These are phyloP conservation scores for Petaurus breviceps DNA, from an alignment of 2,113 vertebrate species.

Conservation along the genomic window DNA sequence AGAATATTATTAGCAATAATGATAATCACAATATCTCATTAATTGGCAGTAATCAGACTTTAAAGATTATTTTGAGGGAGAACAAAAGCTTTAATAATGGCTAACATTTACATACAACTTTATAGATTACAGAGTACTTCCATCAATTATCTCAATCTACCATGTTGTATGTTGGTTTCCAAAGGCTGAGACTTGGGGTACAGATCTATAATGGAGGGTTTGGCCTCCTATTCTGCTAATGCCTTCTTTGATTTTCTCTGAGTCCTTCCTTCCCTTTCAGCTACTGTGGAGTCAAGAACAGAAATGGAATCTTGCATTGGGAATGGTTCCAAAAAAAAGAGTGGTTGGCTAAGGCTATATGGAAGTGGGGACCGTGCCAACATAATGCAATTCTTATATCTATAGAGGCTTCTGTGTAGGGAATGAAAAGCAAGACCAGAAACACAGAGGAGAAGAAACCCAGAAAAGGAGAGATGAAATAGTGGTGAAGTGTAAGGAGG, in stretches of 20 bases:
- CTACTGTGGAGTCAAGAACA: neutral
- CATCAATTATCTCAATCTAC: neutral
- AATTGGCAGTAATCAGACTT: neutral
- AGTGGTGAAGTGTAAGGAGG: neutral
- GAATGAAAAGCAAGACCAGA: neutral
- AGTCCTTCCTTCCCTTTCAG: neutral
- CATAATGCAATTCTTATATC: neutral
- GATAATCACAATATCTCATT: neutral
- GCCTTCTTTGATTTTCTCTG: neutral
- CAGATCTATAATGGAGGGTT: neutral
- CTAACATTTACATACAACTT: neutral
- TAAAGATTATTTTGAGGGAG: neutral
- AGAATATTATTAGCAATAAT: neutral
- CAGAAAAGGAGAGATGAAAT: neutral
- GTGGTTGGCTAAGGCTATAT: neutral
- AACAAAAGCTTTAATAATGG: neutral
- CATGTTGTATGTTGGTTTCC: neutral
- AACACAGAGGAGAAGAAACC: neutral
- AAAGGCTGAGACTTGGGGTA: neutral
- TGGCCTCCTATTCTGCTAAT: neutral
- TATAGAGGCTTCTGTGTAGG: neutral
- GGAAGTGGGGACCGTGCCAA: neutral
- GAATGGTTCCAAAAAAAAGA: neutral
- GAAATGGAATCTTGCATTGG: neutral
- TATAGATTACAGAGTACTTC: neutral